Evolutionary conservation across 2,113 vertebrate genomes (phyloP).

Genomic region (Ia io): DNA sequence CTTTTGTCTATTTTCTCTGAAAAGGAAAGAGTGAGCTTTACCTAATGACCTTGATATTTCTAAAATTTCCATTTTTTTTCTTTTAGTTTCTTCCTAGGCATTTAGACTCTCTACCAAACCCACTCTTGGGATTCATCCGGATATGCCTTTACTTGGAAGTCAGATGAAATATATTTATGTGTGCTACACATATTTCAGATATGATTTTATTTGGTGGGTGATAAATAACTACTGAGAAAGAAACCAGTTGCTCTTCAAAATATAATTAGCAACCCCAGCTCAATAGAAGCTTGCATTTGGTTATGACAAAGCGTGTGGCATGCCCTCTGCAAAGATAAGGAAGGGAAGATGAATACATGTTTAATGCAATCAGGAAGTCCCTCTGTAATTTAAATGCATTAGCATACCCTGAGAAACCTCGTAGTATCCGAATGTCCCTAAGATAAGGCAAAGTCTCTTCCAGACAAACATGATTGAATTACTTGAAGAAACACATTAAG

Average conservation of each 20-base stretch:
- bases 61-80: background rate
- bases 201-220: background rate
- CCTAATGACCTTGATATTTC: background rate
- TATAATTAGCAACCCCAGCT: background rate
- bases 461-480: slow-evolving; percentile 56
- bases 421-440: slow-evolving; percentile 40
- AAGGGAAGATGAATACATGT: slow-evolving; percentile 31
- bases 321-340: slow-evolving; percentile 37
- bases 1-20: background rate
- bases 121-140: background rate
- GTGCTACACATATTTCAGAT: background rate
- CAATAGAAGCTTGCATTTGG: slow-evolving; percentile 6
- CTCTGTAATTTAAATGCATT: slow-evolving; percentile 64
- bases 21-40: background rate
- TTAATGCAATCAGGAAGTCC: slow-evolving; percentile 60
- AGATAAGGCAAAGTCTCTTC: slow-evolving; percentile 3
- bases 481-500: slow-evolving; percentile 23
- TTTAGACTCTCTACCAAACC: background rate
- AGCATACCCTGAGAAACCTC: slow-evolving; percentile 31
- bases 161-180: background rate
- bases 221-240: background rate
- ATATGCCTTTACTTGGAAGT: background rate
- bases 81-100: background rate
- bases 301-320: slow-evolving; percentile 8
- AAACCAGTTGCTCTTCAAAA: slow-evolving; percentile 42